Evolutionary conservation across 2,888 invertebrate species (phyloP), one percentile per base, ranked within the genome.

Genomic region (Pseudoips prasinana): DNA sequence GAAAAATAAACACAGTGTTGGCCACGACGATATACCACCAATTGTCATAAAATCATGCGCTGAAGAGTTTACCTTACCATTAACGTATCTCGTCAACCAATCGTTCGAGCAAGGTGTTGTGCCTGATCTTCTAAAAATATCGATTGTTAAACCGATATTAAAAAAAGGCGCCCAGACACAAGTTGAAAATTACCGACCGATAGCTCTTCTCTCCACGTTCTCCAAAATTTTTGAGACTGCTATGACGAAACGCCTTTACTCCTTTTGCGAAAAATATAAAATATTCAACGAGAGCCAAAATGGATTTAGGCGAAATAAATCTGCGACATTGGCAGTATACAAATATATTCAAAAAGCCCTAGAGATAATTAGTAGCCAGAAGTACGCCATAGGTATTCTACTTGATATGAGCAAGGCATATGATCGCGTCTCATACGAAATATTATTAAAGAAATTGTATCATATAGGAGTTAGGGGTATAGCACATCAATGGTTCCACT

Each of bases 401-500:
- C 33, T 52, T 5, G 55, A 51, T 20, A 49, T 55, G 49, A 39
- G 38, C 3, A 52, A 52, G 29, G 55, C 51, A 4, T 55, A 49
- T 14, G 55, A 55, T 25, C 35, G 29, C 25, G 47, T 55, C 1
- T 19, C 18, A 18, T 37, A 36, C 20, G n/a, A 36, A n/a, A 38
- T 47, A 10, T 25, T 48, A 7, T 11, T 45, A 8, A 7, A 35
- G 5, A 46, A 46, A 39, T 17, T 46, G 10, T 29, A 34, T n/a
- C 22, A 29, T 2, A 33, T 41, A 11, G 53, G 53, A 2, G 26
- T 49, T 6, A 23, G 52, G 8, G 48, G 52, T 5, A 11, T 7
- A 5, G 20, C 40, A 3, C 24, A 41, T 20, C 10, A 42, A 7
- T 46, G 43, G 43, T 29, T 52, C 9, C 24, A 20, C 10, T 47